These are phyloP conservation scores for Rhabdornis inornatus DNA, from an alignment of 2,113 vertebrate genomes.

Conservation along the genomic window DNA sequence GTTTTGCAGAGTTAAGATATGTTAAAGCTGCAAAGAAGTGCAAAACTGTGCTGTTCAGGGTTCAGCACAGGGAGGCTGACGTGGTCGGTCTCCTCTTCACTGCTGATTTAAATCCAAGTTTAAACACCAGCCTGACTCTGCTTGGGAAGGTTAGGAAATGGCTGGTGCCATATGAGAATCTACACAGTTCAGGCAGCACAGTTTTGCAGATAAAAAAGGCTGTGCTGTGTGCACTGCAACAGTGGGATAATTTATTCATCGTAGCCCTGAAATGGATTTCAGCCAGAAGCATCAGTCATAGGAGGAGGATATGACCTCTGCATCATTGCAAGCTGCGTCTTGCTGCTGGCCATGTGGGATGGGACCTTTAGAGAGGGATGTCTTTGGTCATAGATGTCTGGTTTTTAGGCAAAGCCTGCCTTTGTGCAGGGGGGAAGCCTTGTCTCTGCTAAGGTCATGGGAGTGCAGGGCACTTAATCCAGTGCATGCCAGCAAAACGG, in stretches of 20 bases:
- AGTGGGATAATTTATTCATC: background rate
- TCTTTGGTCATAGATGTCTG: background rate
- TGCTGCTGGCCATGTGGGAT: background rate
- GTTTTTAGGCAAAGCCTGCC: background rate
- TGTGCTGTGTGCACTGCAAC: rapidly evolving
- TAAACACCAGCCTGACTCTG: background rate
- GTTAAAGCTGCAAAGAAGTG: background rate
- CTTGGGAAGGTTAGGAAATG: background rate
- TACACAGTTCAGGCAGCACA: background rate
- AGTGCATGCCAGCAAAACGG: background rate
- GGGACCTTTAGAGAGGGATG: background rate
- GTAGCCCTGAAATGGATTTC: background rate
- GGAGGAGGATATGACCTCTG: background rate
- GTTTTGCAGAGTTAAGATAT: background rate
- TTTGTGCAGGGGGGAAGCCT: background rate
- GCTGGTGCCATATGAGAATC: background rate
- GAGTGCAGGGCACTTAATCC: background rate
- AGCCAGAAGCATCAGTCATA: background rate
- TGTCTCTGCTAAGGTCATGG: background rate
- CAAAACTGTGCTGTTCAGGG: background rate
- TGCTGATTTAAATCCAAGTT: background rate
- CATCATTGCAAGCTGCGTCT: background rate
- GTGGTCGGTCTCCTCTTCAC: background rate
- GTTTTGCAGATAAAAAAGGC: background rate
- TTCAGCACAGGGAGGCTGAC: background rate